Evolutionary conservation across 2,797 vertebrate genomes (phyloP).

Genomic region (Characodon lateralis): DNA sequence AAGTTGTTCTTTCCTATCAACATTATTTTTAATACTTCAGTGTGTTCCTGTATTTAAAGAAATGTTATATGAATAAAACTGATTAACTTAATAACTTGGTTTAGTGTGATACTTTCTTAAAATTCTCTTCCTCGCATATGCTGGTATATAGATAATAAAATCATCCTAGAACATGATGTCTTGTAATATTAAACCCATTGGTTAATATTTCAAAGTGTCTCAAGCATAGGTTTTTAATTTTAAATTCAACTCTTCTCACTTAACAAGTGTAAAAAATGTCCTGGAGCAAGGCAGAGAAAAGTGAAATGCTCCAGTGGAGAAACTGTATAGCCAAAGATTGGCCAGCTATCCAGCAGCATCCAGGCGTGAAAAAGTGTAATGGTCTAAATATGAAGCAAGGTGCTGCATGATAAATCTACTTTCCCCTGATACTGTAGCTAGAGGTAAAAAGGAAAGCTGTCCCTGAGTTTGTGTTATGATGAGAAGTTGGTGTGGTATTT

Average conservation of each 20-base stretch:
- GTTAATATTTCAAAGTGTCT: background rate
- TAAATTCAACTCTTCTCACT: background rate
- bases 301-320: constrained; percentile 33
- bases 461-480: constrained; percentile 20
- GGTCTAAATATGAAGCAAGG: constrained; percentile 49
- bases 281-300: constrained; percentile 46
- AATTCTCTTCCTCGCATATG: background rate
- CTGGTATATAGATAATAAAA: background rate
- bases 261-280: constrained; percentile 28
- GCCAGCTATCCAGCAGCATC: constrained; percentile 38
- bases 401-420: constrained; percentile 44
- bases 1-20: too few species aligned
- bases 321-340: constrained; percentile 14
- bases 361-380: constrained; percentile 47
- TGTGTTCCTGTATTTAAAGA: background rate
- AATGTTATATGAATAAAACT: background rate
- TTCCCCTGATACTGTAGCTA: constrained; percentile 20
- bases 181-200: background rate
- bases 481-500: constrained; percentile 45
- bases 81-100: background rate
- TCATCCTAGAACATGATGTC: background rate
- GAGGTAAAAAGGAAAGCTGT: constrained; percentile 45
- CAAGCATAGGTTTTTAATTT: background rate
- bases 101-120: background rate
- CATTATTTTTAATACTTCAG: too few species aligned